Conservation (phyloP, 2,888 invertebrate genomes). For the Agrotis ipsilon region DNA sequence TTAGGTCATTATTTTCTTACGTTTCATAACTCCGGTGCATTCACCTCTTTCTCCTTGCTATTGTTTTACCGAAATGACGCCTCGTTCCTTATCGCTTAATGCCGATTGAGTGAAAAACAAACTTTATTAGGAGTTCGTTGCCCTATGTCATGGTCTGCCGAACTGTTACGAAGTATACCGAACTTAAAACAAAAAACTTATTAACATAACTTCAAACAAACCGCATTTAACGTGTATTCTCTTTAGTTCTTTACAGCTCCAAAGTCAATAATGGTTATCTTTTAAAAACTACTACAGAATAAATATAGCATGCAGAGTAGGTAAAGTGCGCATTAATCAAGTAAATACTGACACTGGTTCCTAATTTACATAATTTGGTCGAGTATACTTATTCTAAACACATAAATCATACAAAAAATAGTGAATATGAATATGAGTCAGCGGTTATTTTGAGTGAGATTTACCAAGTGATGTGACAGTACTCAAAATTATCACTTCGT, state of each 20-base stretch:
- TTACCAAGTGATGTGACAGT: background rate
- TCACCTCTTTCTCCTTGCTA: slow-evolving; percentile 46
- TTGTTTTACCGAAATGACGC: slow-evolving; percentile 57
- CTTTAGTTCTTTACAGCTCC: slow-evolving; percentile 30
- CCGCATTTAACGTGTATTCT: slow-evolving; percentile 42
- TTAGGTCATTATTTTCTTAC: background rate
- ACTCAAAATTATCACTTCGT: background rate
- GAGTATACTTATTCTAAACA: slow-evolving; percentile 1
- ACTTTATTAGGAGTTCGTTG: slow-evolving; percentile 56
- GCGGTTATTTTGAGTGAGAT: background rate
- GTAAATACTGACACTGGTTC: slow-evolving; percentile 23
- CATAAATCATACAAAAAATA: background rate
- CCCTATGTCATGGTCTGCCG: slow-evolving; percentile 54
- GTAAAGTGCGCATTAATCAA: slow-evolving; percentile 30
- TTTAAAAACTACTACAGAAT: slow-evolving; percentile 39
- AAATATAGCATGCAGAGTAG: slow-evolving; percentile 8
- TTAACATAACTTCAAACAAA: slow-evolving; percentile 55
- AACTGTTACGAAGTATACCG: slow-evolving; percentile 24
- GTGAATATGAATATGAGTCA: background rate
- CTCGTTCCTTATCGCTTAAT: slow-evolving; percentile 47
- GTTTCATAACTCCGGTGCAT: slow-evolving; percentile 29
- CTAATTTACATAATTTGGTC: slow-evolving; percentile 28
- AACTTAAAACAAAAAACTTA: slow-evolving; percentile 48
- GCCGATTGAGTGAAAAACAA: slow-evolving; percentile 53
- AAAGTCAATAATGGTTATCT: slow-evolving; percentile 39